Conservation (phyloP, 2,113 vertebrate genomes). For the Ceyx margarethae region DNA sequence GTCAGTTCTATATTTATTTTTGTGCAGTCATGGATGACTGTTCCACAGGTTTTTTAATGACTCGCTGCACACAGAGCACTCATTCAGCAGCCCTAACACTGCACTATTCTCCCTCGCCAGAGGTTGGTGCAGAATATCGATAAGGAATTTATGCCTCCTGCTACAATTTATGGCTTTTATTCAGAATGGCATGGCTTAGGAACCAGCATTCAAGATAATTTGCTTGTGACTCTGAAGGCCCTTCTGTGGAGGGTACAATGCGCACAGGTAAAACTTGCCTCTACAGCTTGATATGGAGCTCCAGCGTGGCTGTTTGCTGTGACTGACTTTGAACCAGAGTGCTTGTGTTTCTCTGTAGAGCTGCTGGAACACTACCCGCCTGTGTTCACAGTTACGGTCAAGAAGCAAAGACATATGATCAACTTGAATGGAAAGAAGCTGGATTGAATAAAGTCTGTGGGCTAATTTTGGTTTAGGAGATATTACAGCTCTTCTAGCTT, state of each 20-base stretch:
- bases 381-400: accelerated
- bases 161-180: slow-evolving; percentile 36
- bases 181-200: background rate
- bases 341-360: background rate
- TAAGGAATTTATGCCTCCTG: slow-evolving; percentile 31
- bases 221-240: background rate
- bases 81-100: slow-evolving; percentile 64
- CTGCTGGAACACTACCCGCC: background rate
- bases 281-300: background rate
- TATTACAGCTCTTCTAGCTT: background rate
- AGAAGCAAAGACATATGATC: background rate
- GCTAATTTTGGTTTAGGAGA: background rate
- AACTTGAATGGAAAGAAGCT: background rate
- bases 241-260: background rate
- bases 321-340: background rate
- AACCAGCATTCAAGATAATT: background rate
- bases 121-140: background rate
- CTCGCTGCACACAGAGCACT: slow-evolving; percentile 40
- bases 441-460: background rate
- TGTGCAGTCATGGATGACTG: slow-evolving; percentile 42
- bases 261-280: background rate
- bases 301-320: accelerated
- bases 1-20: slow-evolving; percentile 64
- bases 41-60: slow-evolving; percentile 42
- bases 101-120: slow-evolving; percentile 33